Conservation (phyloP, 2,797 vertebrate species). For the Protonibea diacanthus region DNA sequence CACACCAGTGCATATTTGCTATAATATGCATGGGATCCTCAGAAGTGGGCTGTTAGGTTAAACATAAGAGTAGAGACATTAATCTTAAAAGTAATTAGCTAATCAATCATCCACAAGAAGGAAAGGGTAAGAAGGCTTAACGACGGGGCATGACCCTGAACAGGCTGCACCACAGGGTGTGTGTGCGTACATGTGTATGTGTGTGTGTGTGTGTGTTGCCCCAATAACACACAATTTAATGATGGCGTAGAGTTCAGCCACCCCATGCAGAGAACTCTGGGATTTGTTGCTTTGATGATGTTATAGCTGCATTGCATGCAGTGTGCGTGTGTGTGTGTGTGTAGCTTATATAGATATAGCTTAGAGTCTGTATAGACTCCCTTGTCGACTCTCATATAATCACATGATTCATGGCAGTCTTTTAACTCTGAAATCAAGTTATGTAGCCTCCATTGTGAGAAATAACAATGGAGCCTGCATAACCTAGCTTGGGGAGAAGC, state of each 20-base stretch:
- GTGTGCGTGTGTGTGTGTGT: background rate
- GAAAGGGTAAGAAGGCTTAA: conserved; percentile 43
- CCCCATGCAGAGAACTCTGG: background rate
- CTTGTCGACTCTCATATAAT: background rate
- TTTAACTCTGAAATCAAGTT: no score
- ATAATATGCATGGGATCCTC: conserved; percentile 28
- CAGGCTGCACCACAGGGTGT: conserved; percentile 12
- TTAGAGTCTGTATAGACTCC: background rate
- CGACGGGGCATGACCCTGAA: conserved; percentile 29
- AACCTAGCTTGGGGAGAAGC: no score
- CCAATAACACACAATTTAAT: conserved; percentile 12
- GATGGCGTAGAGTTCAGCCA: background rate
- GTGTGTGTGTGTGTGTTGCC: background rate
- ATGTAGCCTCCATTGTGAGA: no score
- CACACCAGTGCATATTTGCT: conserved; percentile 21
- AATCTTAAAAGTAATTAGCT: conserved; percentile 66
- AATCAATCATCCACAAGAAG: conserved; percentile 54
- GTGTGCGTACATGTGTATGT: no score
- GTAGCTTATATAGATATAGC: background rate
- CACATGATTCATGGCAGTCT: background rate
- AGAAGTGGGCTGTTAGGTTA: conserved; percentile 49
- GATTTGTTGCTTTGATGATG: conserved; percentile 1
- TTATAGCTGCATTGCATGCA: background rate
- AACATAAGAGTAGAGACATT: conserved; percentile 55
- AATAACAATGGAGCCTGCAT: no score